Evolutionary conservation across 2,888 invertebrate genomes (phyloP).

Genomic region (Ommatoiulus sabulosus): DNA sequence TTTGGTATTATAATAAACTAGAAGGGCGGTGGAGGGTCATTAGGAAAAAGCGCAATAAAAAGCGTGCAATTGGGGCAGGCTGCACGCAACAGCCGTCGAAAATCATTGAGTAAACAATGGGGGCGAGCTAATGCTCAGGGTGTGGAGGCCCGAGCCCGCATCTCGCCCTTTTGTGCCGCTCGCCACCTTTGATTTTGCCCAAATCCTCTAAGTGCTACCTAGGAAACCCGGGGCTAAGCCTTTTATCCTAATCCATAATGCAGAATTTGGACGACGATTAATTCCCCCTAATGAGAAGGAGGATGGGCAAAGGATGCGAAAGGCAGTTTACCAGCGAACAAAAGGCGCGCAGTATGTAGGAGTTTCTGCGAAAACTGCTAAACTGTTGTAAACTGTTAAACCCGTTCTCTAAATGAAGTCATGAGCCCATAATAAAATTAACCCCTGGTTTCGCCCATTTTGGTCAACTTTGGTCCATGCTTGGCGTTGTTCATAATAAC

Average conservation of each 20-base stretch:
- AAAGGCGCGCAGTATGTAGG: too few relatives aligned
- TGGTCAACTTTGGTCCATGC: too few relatives aligned
- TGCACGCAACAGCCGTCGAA: background rate
- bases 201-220: background rate
- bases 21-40: slow-evolving; percentile 27
- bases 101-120: background rate
- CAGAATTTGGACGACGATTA: background rate
- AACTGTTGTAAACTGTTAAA: too few relatives aligned
- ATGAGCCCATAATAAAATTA: too few relatives aligned
- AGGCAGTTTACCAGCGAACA: background rate
- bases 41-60: slow-evolving; percentile 24
- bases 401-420: too few relatives aligned
- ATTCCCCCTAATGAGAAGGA: background rate
- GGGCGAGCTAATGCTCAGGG: background rate
- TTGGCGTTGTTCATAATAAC: too few relatives aligned
- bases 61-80: background rate
- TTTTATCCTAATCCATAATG: background rate
- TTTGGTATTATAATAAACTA: background rate
- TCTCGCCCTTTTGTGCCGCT: slow-evolving; percentile 7
- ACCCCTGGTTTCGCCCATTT: too few relatives aligned
- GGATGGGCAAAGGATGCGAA: background rate
- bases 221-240: slow-evolving; percentile 13
- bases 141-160: slow-evolving; percentile 36
- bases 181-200: background rate
- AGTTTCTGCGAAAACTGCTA: too few relatives aligned